phyloP scores from a whole-genome alignment of 2,888 invertebrate genomes.

The Trachelus tabidus region DNA sequence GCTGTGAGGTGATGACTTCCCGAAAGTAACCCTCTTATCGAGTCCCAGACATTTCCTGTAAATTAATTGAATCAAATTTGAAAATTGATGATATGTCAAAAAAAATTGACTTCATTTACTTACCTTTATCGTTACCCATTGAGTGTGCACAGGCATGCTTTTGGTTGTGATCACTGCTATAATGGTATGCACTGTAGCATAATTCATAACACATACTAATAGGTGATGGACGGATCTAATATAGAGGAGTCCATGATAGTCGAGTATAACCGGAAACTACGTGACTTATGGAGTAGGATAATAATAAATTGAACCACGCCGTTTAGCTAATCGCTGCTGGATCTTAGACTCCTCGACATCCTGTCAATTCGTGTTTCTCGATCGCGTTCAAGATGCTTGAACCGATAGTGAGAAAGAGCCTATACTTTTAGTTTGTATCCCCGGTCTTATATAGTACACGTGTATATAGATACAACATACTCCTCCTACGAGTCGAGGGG shows the following conservation, averaged over 20 bases:
- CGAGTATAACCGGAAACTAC: constrained; percentile 1
- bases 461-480: neutral
- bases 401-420: neutral
- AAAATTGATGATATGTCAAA: neutral
- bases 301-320: neutral
- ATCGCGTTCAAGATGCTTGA: neutral
- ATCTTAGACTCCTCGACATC: constrained; percentile 2
- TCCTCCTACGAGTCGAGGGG: neutral
- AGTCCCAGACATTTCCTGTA: neutral
- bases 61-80: neutral
- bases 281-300: neutral
- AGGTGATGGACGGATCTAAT: neutral
- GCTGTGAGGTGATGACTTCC: neutral
- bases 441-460: neutral
- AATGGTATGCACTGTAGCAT: neutral
- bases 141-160: neutral
- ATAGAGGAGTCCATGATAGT: neutral
- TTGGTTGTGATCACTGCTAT: neutral
- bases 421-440: neutral
- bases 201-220: neutral
- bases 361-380: constrained; percentile 8
- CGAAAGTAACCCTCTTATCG: neutral
- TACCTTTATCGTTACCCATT: neutral
- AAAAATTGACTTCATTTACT: neutral
- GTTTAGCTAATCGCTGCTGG: constrained; percentile 1